A percentile compares a stretch with the other conserved stretches of the same genome.
These are phyloP conservation scores for Elmis aenea DNA, from an alignment of 2,888 invertebrate species.

Conservation along the genomic window DNA sequence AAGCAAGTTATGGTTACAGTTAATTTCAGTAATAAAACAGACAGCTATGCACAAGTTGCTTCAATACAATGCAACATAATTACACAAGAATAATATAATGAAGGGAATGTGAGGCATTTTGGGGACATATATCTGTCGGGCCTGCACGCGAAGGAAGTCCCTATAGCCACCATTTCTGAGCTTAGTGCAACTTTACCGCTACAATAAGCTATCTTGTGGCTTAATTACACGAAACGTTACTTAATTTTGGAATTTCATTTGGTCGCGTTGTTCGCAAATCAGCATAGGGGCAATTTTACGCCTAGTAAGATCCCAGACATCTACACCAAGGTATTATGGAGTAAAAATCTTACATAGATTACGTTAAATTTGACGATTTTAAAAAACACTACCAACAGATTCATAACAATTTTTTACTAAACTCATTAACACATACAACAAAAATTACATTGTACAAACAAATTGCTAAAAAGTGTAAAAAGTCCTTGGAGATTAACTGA, in stretches of 20 bases:
- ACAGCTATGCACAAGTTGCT: constrained; percentile 32
- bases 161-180: constrained; percentile 2
- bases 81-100: constrained; percentile 42
- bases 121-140: constrained; percentile 26
- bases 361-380: too few species aligned
- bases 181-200: constrained; percentile 22
- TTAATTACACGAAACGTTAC: constrained; percentile 45
- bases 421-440: too few species aligned
- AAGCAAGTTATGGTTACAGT: constrained; percentile 21
- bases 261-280: constrained; percentile 44
- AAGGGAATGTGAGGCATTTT: constrained; percentile 36
- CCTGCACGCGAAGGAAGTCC: constrained; percentile 18
- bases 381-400: too few species aligned
- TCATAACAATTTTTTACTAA: too few species aligned
- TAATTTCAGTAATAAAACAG: constrained; percentile 34
- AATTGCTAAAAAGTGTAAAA: too few species aligned
- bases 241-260: constrained; percentile 50
- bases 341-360: too few species aligned
- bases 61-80: constrained; percentile 41
- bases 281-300: constrained; percentile 41
- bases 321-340: too few species aligned
- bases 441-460: too few species aligned
- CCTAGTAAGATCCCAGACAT: too few species aligned
- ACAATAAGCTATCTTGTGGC: constrained; percentile 46
- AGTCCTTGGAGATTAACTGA: too few species aligned